phyloP scores from a whole-genome alignment of 2,888 invertebrate species.

The Drosophila diplacantha region DNA sequence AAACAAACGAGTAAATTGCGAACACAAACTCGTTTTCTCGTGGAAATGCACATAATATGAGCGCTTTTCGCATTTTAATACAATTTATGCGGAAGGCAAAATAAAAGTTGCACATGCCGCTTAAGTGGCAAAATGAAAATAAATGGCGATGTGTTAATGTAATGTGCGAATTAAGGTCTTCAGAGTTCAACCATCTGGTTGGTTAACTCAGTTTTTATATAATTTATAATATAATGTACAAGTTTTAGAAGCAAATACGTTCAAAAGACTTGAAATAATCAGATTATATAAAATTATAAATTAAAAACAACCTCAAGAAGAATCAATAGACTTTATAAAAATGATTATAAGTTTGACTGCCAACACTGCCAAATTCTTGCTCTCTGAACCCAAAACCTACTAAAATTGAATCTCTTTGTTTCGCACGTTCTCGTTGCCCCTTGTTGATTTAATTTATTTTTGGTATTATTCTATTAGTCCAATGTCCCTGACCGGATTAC shows the following conservation, averaged over 20 bases:
- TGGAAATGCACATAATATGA: conserved; percentile 13
- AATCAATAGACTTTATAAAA: too few relatives aligned
- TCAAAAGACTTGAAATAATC: background rate
- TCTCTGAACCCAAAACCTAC: background rate
- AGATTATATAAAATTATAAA: background rate
- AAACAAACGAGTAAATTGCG: conserved; percentile 41
- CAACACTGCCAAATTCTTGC: background rate
- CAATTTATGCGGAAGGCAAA: conserved; percentile 24
- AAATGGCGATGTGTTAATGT: conserved; percentile 9
- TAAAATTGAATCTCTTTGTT: background rate
- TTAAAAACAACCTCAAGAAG: too few relatives aligned
- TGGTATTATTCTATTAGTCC: conserved; percentile 19
- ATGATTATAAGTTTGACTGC: too few relatives aligned
- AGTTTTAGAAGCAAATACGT: background rate
- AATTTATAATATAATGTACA: background rate
- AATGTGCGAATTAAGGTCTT: background rate
- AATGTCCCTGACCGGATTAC: conserved; percentile 51
- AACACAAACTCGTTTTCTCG: conserved; percentile 17
- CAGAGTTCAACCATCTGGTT: background rate
- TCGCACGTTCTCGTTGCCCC: conserved; percentile 7
- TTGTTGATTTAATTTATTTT: conserved; percentile 5
- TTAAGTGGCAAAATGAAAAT: conserved; percentile 19
- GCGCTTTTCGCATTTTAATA: conserved; percentile 14
- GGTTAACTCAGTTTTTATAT: background rate
- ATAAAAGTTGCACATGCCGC: conserved; percentile 10